phyloP scores from a whole-genome alignment of 2,797 vertebrate species.

The Odontamblyopus lacepedii region DNA sequence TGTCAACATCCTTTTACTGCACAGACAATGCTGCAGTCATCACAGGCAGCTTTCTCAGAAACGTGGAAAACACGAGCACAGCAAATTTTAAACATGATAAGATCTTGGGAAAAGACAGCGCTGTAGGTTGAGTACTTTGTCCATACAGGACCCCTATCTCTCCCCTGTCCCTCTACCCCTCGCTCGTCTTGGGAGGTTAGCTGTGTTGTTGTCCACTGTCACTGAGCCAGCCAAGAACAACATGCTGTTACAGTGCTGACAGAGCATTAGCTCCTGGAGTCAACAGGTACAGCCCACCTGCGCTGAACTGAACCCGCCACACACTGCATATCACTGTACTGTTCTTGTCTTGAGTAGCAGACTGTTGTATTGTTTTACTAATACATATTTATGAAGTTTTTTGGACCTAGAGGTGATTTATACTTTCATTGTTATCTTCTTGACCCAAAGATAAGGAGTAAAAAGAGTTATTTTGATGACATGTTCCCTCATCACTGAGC shows the following conservation, averaged over 20 bases:
- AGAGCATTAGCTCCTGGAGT: slow-evolving; percentile 27
- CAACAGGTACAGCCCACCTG: slow-evolving; percentile 54
- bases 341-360: not conserved
- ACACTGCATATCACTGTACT: not conserved
- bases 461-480: no score
- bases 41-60: slow-evolving; percentile 40
- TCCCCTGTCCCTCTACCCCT: slow-evolving; percentile 3
- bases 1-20: slow-evolving; percentile 37
- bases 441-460: no score
- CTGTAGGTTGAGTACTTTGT: slow-evolving; percentile 46
- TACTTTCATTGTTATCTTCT: no score
- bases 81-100: slow-evolving; percentile 60
- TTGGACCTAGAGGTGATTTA: no score
- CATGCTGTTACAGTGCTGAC: slow-evolving; percentile 65
- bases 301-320: not conserved
- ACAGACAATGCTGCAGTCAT: slow-evolving; percentile 50
- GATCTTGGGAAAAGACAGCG: slow-evolving; percentile 55
- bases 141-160: slow-evolving; percentile 54
- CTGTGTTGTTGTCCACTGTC: slow-evolving; percentile 41
- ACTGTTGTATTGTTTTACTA: not conserved
- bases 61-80: slow-evolving; percentile 59
- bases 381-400: not conserved
- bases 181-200: slow-evolving; percentile 21
- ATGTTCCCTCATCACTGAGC: no score
- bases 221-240: slow-evolving; percentile 48